These are phyloP conservation scores for Bradypus variegatus DNA, from an alignment of 2,797 vertebrate genomes.

Conservation along the genomic window DNA sequence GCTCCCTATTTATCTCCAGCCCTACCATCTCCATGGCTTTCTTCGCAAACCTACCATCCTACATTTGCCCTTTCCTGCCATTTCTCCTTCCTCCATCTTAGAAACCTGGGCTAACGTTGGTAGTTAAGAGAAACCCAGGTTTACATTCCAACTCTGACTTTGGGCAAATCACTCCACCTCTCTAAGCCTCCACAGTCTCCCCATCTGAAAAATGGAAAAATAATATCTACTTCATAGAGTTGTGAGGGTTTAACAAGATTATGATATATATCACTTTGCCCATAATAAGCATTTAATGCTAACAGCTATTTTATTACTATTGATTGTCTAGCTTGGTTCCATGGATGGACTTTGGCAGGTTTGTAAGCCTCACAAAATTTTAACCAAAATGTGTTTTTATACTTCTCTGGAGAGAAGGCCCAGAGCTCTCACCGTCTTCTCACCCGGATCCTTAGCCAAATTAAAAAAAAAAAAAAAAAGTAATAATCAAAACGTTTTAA, in stretches of 20 bases:
- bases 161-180: not conserved
- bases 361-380: constrained; percentile 21
- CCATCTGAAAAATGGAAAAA: constrained; percentile 10
- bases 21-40: not conserved
- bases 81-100: not conserved
- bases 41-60: constrained; percentile 11
- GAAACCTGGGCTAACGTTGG: constrained; percentile 2
- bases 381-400: constrained; percentile 28
- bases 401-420: constrained; percentile 13
- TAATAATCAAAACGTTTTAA: not conserved
- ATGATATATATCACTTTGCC: not conserved
- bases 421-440: not conserved
- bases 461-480: not conserved
- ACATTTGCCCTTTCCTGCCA: not conserved
- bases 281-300: not conserved
- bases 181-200: constrained; percentile 32
- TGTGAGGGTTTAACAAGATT: not conserved
- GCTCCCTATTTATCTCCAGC: not conserved
- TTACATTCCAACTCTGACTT: not conserved
- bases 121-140: not conserved
- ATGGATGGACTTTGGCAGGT: not conserved
- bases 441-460: constrained; percentile 29
- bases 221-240: not conserved
- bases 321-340: constrained; percentile 24
- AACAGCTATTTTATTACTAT: not conserved